Conservation (phyloP, 2,113 vertebrate species). For the Python bivittatus region DNA sequence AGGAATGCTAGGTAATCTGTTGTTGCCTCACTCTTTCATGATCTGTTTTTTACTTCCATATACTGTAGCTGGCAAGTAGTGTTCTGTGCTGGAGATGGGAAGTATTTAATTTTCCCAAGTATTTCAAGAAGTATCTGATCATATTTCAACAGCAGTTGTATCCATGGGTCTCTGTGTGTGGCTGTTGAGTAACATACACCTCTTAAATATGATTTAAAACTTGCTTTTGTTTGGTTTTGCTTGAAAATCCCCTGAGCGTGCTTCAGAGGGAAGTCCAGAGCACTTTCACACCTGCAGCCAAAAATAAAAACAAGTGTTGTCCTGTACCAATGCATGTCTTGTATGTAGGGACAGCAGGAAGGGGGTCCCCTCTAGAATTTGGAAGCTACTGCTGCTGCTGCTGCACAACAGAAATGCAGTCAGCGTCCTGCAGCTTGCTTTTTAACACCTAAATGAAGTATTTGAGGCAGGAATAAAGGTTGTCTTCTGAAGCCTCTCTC, state of each 20-base stretch:
- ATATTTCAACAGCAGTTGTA: neutral
- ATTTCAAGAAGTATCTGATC: neutral
- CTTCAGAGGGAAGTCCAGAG: neutral
- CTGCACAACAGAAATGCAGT: neutral
- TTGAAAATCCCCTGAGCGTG: neutral
- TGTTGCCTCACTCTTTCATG: neutral
- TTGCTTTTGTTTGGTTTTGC: neutral
- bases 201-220: neutral
- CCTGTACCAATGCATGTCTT: neutral
- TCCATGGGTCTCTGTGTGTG: neutral
- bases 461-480: neutral
- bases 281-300: neutral
- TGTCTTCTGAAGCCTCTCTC: neutral
- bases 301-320: neutral
- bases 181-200: neutral
- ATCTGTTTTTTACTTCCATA: neutral
- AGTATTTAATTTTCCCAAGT: neutral
- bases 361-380: neutral
- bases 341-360: neutral
- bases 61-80: neutral
- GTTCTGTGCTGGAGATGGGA: neutral
- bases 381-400: neutral
- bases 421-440: neutral
- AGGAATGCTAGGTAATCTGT: neutral
- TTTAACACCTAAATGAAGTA: neutral